Evolutionary conservation across 2,797 vertebrate species (phyloP).

Genomic region (Acanthurus leucopareius): DNA sequence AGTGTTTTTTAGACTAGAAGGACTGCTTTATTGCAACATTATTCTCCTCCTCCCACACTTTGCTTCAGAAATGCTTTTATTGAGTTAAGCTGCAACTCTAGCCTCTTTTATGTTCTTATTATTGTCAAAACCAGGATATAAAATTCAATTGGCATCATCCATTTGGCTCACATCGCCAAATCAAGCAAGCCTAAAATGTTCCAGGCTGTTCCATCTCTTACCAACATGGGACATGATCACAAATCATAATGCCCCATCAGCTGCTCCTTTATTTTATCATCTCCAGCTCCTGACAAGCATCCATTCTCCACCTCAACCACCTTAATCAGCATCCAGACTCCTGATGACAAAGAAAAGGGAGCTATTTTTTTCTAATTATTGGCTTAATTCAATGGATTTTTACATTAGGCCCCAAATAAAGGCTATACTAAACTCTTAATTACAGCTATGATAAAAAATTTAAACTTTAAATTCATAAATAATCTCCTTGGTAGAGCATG

Average conservation of each 20-base stretch:
- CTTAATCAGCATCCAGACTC: slow-evolving; percentile 41
- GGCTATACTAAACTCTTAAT: slow-evolving; percentile 34
- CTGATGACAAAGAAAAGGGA: slow-evolving; percentile 15
- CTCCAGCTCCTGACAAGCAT: slow-evolving; percentile 34
- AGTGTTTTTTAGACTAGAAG: neutral
- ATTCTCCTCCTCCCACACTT: neutral
- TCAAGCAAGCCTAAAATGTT: slow-evolving; percentile 10
- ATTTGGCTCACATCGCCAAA: slow-evolving; percentile 16
- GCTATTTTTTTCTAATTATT: slow-evolving; percentile 34
- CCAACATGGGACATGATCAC: slow-evolving; percentile 19
- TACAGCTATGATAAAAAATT: slow-evolving; percentile 24
- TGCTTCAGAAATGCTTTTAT: neutral
- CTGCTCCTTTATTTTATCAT: slow-evolving; percentile 21
- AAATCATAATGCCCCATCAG: slow-evolving; percentile 37
- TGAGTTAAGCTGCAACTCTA: neutral
- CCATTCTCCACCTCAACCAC: slow-evolving; percentile 5
- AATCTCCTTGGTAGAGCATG: slow-evolving; percentile 11
- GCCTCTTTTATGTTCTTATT: neutral
- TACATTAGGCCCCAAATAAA: slow-evolving; percentile 25
- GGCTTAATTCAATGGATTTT: slow-evolving; percentile 29
- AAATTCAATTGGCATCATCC: slow-evolving; percentile 8
- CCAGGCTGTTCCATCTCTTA: neutral
- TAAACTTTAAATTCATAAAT: slow-evolving; percentile 32
- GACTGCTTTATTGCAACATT: neutral
- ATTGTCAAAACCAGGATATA: neutral